Base-by-base conservation (phyloP, 2,797 vertebrate species). In the Chrysocyon brachyurus region DNA sequence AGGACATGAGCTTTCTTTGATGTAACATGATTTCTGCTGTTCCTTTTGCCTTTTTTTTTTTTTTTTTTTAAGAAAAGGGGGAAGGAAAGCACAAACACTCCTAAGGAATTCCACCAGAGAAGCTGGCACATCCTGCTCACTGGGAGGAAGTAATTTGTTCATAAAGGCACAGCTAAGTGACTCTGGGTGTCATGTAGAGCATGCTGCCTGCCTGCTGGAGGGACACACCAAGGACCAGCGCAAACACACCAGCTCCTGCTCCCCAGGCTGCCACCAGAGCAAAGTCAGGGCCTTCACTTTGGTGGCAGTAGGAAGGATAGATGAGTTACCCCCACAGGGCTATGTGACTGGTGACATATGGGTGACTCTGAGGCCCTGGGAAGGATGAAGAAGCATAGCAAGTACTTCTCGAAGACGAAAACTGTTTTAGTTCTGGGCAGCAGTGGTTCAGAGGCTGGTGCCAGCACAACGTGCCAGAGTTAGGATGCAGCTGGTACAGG, bases 381-480 rank as follows among this genome's bases (percentile, higher is more conserved):
- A 19, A 5, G 26, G 16, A 22, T 1, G 6, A 64, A 11, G 3
- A 52, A 33, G 73, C 15, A 31, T 33, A 22, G 15, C 15, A 59
- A 21, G 31, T 31, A 2, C 22, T 22, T 73, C 36, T 97, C 31
- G 59, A 92, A 75, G 22, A n/a, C 0, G 56, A 26, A 24, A 16
- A 40, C 28, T 0, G 2, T 15, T 31, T 61, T 4, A 21, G 6
- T 17, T 87, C 52, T 9, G 28, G 31, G 24, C 11, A 46, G 33
- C 59, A 3, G 2, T 6, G 14, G 16, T 14, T 40, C 8, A 16
- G 28, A 63, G 88, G 89, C 36, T 52, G 31, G 5, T 1, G 1
- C 5, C n/a, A 14, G 15, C 3, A 3, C 0, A 4, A 52, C 3
- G 7, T 2, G 28, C 12, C 46, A 3, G 2, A 2, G 2, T 33